phyloP scores from a whole-genome alignment of 1,140 invertebrate genomes.

The Zaprionus ornatus region DNA sequence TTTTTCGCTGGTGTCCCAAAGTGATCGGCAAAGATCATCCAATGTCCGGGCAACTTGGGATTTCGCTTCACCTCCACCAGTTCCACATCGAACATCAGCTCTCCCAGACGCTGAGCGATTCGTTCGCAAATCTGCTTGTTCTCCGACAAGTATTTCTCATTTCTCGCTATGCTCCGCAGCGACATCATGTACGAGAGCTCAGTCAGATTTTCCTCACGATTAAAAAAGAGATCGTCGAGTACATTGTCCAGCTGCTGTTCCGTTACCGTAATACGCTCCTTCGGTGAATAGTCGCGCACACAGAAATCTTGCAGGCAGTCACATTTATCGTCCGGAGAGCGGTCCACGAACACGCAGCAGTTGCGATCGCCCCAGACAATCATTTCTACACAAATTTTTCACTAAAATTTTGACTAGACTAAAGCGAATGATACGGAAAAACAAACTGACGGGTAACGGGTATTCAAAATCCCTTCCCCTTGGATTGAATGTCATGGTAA shows the following conservation, averaged over 20 bases:
- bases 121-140: conserved; percentile 29
- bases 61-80: conserved; percentile 6
- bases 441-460: neutral
- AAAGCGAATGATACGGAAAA: neutral
- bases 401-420: neutral
- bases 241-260: neutral
- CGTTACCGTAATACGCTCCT: neutral
- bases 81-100: conserved; percentile 36
- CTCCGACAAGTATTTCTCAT: neutral
- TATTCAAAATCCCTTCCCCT: no score
- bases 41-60: neutral
- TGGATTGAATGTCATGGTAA: no score
- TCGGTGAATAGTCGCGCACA: conserved; percentile 12
- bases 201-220: neutral
- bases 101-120: conserved; percentile 7
- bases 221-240: neutral
- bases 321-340: conserved; percentile 13
- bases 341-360: conserved; percentile 23
- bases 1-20: conserved; percentile 46
- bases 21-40: conserved; percentile 44
- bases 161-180: conserved; percentile 14
- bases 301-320: conserved; percentile 30
- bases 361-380: conserved; percentile 46
- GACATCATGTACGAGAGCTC: conserved; percentile 6
- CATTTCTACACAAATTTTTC: conserved; percentile 25